Base-by-base conservation (phyloP, 2,797 vertebrate genomes). In the Siniperca obscura region DNA sequence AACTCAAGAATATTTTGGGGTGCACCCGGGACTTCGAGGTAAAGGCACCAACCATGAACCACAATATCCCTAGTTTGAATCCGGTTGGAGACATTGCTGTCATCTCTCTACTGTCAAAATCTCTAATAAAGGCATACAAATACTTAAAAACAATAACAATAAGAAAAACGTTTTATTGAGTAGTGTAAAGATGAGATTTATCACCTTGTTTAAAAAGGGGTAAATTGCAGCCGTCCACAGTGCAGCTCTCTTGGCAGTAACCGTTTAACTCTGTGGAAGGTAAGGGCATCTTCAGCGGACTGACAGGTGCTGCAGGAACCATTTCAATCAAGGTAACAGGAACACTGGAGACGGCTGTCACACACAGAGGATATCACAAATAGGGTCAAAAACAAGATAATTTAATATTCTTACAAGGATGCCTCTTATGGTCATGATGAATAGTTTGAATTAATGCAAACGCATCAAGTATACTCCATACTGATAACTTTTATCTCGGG, bases 191-290 rank as follows among this genome's bases (percentile, higher is more conserved):
- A 4, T 13, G 7, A 30, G 30, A 6, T 78, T 50, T 19, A 3
- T 91, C 65, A 94, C 92, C 93, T 89, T 60, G 1, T 25, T 48
- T 64, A 27, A 76, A 84, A 7, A 81, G 69, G 0, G 57, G 36
- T 25, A 78, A 4, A 4, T 78, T 78, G 62, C 27, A 87, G 48
- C 22, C 2, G 0, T 77, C 34, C 1, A 50, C 2, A 0, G 1
- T 12, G 56, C 80, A 87, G 76, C 22, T 91, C 40, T 93, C 88
- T 25, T 87, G 87, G 67, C 74, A 86, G 82, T 87, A 72, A 68
- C 62, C 48, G 2, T 76, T 81, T 14, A 27, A 14, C 56, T 88
- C 71, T 5, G 36, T 74, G 56, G 69, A 9, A 0, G 40, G 62
- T 22, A 83, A 66, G 25, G 79, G 53, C 25, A 76, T 57, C 6